These are phyloP conservation scores for Dryobates pubescens DNA, from an alignment of 2,797 vertebrate genomes.

Conservation along the genomic window DNA sequence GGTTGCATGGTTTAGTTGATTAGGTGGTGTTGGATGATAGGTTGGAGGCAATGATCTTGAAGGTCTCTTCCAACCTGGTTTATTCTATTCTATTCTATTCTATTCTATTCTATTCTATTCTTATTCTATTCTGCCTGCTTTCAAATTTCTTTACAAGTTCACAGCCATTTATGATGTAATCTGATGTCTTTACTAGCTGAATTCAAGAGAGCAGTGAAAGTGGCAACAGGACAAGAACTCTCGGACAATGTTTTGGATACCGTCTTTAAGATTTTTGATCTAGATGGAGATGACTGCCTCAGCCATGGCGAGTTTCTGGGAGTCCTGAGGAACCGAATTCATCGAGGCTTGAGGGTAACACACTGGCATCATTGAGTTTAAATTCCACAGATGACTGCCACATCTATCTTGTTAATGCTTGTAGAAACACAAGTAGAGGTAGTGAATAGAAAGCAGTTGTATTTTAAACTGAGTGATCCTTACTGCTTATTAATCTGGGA, in stretches of 20 bases:
- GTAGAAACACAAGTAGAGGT: background rate
- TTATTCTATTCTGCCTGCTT: background rate
- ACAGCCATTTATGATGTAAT: background rate
- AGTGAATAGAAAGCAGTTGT: background rate
- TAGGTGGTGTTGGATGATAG: too few species aligned
- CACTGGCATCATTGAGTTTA: background rate
- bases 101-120: too few species aligned
- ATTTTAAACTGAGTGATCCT: background rate
- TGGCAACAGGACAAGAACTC: slow-evolving; percentile 93
- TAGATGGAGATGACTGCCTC: slow-evolving; percentile 94
- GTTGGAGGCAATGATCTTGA: too few species aligned
- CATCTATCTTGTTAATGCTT: background rate
- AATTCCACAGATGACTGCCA: background rate
- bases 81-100: too few species aligned
- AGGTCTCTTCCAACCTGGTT: too few species aligned
- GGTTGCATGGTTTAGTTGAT: too few species aligned
- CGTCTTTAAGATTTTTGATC: slow-evolving; percentile 95
- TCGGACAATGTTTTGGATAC: slow-evolving; percentile 94
- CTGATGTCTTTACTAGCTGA: slow-evolving; percentile 80
- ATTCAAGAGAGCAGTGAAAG: slow-evolving; percentile 94
- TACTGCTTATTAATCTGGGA: background rate
- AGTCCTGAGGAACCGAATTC: slow-evolving; percentile 91
- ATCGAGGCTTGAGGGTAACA: slow-evolving; percentile 93
- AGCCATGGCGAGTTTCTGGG: slow-evolving; percentile 93
- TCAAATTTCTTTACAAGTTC: background rate